These are phyloP conservation scores for Chelmon rostratus DNA, from an alignment of 2,797 vertebrate species.

Conservation along the genomic window DNA sequence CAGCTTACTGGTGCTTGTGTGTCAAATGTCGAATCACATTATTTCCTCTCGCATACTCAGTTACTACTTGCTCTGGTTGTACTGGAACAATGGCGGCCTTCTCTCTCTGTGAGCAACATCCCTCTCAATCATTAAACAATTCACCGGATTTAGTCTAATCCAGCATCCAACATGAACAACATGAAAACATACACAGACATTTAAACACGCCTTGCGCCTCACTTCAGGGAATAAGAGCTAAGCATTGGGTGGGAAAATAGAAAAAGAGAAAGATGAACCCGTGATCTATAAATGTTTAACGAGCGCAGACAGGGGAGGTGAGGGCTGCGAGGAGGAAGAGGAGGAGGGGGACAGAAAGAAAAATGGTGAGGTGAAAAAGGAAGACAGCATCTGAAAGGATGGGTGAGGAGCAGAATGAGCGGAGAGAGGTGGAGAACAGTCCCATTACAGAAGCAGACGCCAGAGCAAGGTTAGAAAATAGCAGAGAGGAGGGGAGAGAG, in stretches of 20 bases:
- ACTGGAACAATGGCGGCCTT: not conserved
- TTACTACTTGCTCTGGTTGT: not conserved
- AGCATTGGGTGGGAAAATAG: slow-evolving; percentile 51
- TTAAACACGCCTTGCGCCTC: slow-evolving; percentile 31
- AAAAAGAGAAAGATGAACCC: slow-evolving; percentile 68
- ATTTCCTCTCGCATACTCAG: not conserved
- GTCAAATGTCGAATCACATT: slow-evolving; percentile 6
- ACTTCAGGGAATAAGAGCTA: slow-evolving; percentile 40
- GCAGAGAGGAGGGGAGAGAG: slow-evolving; percentile 64
- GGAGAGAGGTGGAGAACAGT: slow-evolving; percentile 46
- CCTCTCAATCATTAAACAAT: slow-evolving; percentile 22
- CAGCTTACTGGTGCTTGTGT: slow-evolving; percentile 4
- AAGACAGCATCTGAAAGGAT: slow-evolving; percentile 58
- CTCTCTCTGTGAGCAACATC: not conserved
- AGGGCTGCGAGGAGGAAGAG: slow-evolving; percentile 24
- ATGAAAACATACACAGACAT: slow-evolving; percentile 30
- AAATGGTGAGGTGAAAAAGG: slow-evolving; percentile 68
- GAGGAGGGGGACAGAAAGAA: slow-evolving; percentile 48
- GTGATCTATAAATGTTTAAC: slow-evolving; percentile 80
- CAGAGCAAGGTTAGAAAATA: slow-evolving; percentile 73
- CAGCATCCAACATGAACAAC: slow-evolving; percentile 22
- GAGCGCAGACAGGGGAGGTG: slow-evolving; percentile 66
- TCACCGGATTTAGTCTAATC: slow-evolving; percentile 32
- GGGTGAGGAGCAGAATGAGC: slow-evolving; percentile 61
- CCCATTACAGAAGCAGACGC: slow-evolving; percentile 75